These are phyloP conservation scores for Empidonax alnorum DNA, from an alignment of 2,113 vertebrate species.

Conservation along the genomic window DNA sequence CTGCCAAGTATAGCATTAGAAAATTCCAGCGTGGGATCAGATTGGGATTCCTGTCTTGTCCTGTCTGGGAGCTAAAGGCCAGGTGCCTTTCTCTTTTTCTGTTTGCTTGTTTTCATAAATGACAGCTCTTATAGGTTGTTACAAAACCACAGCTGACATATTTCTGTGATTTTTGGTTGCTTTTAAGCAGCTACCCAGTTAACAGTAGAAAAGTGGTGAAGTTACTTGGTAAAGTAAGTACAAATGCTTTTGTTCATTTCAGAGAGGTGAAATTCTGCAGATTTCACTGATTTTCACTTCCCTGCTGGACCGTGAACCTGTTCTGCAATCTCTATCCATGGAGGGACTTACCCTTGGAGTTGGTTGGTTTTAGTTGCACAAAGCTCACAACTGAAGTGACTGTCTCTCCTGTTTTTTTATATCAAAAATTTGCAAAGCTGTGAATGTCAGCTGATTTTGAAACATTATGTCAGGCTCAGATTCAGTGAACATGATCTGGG, in stretches of 20 bases:
- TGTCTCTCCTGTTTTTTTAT: background rate
- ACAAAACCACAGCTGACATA: background rate
- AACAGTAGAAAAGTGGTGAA: background rate
- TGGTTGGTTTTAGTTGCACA: background rate
- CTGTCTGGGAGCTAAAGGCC: background rate
- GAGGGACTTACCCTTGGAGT: background rate
- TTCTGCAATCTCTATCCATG: background rate
- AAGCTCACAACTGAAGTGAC: background rate
- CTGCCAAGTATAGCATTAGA: constrained; percentile 70
- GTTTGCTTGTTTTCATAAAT: background rate
- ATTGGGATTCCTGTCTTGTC: background rate
- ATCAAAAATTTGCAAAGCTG: background rate
- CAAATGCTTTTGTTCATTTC: background rate
- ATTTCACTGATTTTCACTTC: background rate
- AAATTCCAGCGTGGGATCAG: constrained; percentile 15
- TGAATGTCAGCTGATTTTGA: background rate
- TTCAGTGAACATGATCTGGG: fast-evolving
- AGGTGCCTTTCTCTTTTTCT: background rate
- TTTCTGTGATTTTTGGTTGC: background rate
- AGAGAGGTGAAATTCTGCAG: background rate
- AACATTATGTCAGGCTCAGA: background rate
- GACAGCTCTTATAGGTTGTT: background rate
- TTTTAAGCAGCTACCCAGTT: background rate
- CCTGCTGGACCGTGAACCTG: background rate
- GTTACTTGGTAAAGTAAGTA: background rate